phyloP scores from a whole-genome alignment of 2,888 invertebrate genomes.

The Athalia circularis region DNA sequence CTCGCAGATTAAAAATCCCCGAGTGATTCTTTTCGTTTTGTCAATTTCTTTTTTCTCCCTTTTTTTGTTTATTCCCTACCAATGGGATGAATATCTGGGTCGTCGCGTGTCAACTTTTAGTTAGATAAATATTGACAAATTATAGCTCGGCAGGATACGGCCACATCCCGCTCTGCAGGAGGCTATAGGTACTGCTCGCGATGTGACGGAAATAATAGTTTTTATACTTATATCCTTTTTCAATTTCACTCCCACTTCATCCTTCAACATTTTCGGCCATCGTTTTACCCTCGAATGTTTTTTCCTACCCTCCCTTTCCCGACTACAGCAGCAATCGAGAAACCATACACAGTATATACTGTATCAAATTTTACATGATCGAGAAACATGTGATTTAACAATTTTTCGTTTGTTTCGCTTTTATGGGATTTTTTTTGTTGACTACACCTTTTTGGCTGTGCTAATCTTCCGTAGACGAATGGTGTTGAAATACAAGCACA shows the following conservation, averaged over 20 bases:
- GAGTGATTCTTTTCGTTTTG: neutral
- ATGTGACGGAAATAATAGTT: neutral
- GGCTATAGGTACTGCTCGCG: too few relatives aligned
- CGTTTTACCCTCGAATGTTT: neutral
- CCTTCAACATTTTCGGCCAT: neutral
- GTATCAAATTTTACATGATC: too few relatives aligned
- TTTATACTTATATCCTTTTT: slow-evolving; percentile 6
- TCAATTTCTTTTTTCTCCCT: neutral
- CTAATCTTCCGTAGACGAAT: too few relatives aligned
- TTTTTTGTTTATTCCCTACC: neutral
- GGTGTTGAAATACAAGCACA: neutral
- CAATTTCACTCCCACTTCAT: neutral
- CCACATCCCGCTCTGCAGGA: neutral
- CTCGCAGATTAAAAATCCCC: neutral
- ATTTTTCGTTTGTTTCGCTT: too few relatives aligned
- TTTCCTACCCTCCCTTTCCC: too few relatives aligned
- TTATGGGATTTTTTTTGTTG: too few relatives aligned
- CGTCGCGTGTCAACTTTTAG: slow-evolving; percentile 33
- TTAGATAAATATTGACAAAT: slow-evolving; percentile 40
- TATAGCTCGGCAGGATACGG: neutral
- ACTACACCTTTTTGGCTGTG: too few relatives aligned
- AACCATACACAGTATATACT: too few relatives aligned
- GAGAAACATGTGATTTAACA: too few relatives aligned
- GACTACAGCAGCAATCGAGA: too few relatives aligned
- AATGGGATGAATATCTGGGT: slow-evolving; percentile 21